Evolutionary conservation across 2,113 vertebrate species (phyloP).

Genomic region (Nansenia antarctica): DNA sequence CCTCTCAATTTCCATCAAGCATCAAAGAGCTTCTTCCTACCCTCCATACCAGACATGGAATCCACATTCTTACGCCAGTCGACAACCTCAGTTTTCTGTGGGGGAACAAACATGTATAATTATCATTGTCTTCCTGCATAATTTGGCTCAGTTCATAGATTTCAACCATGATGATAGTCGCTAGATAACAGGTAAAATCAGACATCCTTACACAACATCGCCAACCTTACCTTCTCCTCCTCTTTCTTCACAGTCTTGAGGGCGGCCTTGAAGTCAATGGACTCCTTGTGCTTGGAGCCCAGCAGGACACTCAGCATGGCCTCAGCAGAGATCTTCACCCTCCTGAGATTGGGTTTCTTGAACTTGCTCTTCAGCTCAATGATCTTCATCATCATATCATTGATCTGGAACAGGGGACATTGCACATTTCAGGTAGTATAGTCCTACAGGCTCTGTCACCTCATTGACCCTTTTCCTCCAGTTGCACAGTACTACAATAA

Average conservation of each 20-base stretch:
- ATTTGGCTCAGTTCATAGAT: background rate
- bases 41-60: constrained; percentile 59
- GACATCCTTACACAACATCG: background rate
- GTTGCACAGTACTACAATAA: background rate
- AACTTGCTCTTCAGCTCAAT: constrained; percentile 68
- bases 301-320: constrained; percentile 69
- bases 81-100: constrained; percentile 42
- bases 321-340: constrained; percentile 70
- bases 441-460: too few species aligned
- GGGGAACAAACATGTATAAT: background rate
- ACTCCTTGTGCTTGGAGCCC: constrained; percentile 59
- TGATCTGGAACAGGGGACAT: constrained; percentile 46
- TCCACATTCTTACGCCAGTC: constrained; percentile 59
- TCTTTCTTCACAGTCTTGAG: constrained; percentile 71
- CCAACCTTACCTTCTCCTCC: constrained; percentile 59
- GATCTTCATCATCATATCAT: constrained; percentile 64
- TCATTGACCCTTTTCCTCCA: background rate
- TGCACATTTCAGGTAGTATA: too few species aligned
- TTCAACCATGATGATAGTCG: background rate
- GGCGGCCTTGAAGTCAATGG: constrained; percentile 66
- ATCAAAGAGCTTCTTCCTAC: constrained; percentile 58
- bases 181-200: background rate
- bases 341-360: constrained; percentile 63
- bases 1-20: constrained; percentile 22
- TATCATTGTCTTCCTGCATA: background rate